Evolutionary conservation across 2,113 vertebrate species (phyloP).

Genomic region (Acanthochromis polyacanthus): DNA sequence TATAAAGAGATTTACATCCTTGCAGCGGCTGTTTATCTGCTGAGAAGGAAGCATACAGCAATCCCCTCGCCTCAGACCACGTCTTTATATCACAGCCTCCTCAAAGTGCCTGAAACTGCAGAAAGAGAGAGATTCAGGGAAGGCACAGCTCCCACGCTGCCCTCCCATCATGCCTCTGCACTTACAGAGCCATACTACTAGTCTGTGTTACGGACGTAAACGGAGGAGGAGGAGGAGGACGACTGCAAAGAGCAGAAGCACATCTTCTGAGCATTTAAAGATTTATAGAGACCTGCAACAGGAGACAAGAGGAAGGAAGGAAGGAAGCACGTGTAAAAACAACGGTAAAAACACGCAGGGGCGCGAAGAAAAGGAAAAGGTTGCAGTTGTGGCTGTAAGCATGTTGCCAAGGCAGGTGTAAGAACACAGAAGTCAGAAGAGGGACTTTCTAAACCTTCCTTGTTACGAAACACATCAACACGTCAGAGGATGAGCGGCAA

Average conservation of each 20-base stretch:
- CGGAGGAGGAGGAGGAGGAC: not conserved
- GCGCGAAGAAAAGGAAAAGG: not conserved
- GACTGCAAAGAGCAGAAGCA: slow-evolving; percentile 4
- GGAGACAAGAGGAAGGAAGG: slow-evolving; percentile 12
- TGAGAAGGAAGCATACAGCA: slow-evolving; percentile 1
- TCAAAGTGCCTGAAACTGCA: not conserved
- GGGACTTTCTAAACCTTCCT: not conserved
- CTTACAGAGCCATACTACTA: not conserved
- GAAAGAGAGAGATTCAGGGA: not conserved
- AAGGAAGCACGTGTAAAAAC: not conserved
- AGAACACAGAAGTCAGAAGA: not conserved
- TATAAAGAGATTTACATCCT: slow-evolving; percentile 17
- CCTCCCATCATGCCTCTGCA: slow-evolving; percentile 29
- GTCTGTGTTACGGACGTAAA: slow-evolving; percentile 11
- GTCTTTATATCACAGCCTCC: not conserved
- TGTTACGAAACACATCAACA: not conserved
- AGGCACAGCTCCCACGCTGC: slow-evolving; percentile 7
- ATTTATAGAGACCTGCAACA: slow-evolving; percentile 37
- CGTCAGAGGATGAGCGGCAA: not conserved
- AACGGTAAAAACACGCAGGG: not conserved
- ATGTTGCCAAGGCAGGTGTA: not conserved
- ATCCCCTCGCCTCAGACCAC: slow-evolving; percentile 9
- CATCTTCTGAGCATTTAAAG: slow-evolving; percentile 28
- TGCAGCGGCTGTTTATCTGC: not conserved
- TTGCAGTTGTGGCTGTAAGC: not conserved